Evolutionary conservation across 2,113 vertebrate species (phyloP).

Genomic region (Benitochromis conjunctus): DNA sequence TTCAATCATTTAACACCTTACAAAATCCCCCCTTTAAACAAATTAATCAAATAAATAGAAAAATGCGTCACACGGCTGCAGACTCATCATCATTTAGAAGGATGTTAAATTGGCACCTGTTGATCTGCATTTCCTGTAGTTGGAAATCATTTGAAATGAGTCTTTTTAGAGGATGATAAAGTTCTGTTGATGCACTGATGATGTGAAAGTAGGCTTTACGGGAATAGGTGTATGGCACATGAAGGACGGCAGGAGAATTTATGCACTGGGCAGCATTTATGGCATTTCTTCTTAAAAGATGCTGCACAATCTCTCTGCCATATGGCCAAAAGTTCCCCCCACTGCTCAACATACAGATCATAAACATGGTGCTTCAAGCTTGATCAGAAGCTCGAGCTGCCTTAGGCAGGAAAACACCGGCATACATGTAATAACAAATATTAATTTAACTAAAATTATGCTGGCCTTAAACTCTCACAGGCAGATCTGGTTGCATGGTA

Average conservation of each 20-base stretch:
- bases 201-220: background rate
- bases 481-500: background rate
- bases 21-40: background rate
- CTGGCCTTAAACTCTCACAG: background rate
- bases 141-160: background rate
- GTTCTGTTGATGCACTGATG: background rate
- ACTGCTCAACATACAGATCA: background rate
- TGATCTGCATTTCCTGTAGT: constrained; percentile 21
- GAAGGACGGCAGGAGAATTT: background rate
- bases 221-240: background rate
- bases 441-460: background rate
- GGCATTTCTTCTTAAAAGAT: background rate
- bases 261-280: background rate
- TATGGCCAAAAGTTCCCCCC: background rate
- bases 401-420: background rate
- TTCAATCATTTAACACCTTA: background rate
- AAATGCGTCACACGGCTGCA: background rate
- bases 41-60: background rate
- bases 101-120: constrained; percentile 47
- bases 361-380: background rate
- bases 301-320: background rate
- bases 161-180: background rate
- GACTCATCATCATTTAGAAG: background rate
- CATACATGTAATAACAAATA: background rate
- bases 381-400: background rate